Base-by-base conservation (phyloP, 2,888 invertebrate genomes). In the Melikaiella ostensackeni region DNA sequence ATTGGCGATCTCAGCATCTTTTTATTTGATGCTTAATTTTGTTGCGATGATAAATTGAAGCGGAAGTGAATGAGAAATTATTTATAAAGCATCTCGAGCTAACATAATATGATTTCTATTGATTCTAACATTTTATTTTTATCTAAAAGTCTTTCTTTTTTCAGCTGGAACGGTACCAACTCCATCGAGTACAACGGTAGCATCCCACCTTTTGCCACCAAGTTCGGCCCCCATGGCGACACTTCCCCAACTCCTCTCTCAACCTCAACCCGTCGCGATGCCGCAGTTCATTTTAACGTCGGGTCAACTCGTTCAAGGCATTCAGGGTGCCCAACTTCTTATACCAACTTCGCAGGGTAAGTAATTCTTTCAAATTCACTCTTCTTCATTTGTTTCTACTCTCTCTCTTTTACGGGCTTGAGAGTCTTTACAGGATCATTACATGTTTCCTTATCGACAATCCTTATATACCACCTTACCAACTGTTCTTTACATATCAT, bases 291-390 rank as follows among this genome's bases (percentile, higher is more conserved):
- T 98, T 90, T 93, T 98, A 85, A 97, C 97, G 80, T 97, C 97
- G 79, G 97, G 98, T 76, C 97, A 98, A 92, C 94, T 98, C 89
- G 96, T 97, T 79, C 97, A 97, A 91, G 97, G 97, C 84, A 97
- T 98, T 86, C 98, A 98, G 92, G 97, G 97, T 19, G 97, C 98
- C 66, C 98, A 98, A 91, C 94, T 98, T 78, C 95, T 98, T 87
- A 98, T 98, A 92, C 98, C 98, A 75, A 98, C 98, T 76, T 97
- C 98, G 81, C 97, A 98, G 94, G 98, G 98, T 97, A 92, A 78
- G 76, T 11, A 4, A 1, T 50, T 70, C 16, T 66, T 74, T 62
- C 16, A 62, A 57, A 61, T 74, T 27, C 50, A 11, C n/a, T 33
- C n/a, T n/a, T n/a, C n/a, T n/a, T n/a, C n/a, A n/a, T n/a, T n/a